Conservation (phyloP, 2,113 vertebrate species). For the Leuciscus idus region DNA sequence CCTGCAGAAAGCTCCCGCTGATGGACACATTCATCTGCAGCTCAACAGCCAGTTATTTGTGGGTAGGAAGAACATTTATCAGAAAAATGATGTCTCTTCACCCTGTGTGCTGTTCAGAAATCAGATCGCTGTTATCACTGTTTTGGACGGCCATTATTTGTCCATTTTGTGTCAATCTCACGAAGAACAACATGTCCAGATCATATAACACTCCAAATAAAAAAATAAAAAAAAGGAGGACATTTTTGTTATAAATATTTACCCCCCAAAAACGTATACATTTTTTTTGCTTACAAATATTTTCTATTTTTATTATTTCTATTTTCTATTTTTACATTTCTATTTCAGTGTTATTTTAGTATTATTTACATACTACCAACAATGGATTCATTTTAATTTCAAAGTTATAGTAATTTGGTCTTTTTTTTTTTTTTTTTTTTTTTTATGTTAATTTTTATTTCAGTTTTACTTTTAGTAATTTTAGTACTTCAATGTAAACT, state of each 20-base stretch:
- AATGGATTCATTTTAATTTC: not conserved
- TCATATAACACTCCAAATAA: not conserved
- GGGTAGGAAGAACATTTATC: conserved; percentile 74
- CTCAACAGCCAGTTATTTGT: conserved; percentile 96
- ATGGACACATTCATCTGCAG: conserved; percentile 88
- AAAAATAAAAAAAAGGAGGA: not conserved
- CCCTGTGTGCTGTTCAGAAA: not conserved
- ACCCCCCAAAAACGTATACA: no score
- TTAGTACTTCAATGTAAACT: not conserved
- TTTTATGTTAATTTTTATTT: not conserved
- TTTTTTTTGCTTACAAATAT: not conserved
- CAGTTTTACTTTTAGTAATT: not conserved
- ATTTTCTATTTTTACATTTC: not conserved
- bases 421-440: not conserved
- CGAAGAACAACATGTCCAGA: not conserved
- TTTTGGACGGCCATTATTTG: not conserved
- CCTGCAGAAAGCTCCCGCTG: conserved; percentile 77
- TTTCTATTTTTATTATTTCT: not conserved
- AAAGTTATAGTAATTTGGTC: not conserved
- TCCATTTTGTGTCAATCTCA: not conserved
- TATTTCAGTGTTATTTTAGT: not conserved
- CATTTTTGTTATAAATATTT: not conserved
- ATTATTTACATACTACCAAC: not conserved
- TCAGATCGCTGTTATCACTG: not conserved
- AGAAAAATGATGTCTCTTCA: not conserved